Percentiles rank a stretch among this genome's conserved stretches.
These are phyloP conservation scores for Clamator glandarius DNA, from an alignment of 2,797 vertebrate genomes.

Conservation along the genomic window DNA sequence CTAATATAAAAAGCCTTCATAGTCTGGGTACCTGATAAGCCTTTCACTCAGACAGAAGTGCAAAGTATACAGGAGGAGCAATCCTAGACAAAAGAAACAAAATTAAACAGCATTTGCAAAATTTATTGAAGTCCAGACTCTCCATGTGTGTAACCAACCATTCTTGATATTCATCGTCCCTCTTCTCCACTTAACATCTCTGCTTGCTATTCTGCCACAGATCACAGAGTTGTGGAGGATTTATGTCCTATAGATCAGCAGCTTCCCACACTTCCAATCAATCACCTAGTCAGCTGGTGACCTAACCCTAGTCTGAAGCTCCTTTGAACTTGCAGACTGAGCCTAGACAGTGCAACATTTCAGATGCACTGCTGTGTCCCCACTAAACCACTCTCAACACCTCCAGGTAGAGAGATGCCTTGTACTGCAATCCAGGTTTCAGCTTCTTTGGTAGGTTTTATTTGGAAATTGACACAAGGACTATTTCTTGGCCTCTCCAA, in stretches of 20 bases:
- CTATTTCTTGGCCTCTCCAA: background rate
- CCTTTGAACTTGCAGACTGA: background rate
- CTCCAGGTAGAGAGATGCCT: background rate
- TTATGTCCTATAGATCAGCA: background rate
- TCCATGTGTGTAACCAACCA: accelerated
- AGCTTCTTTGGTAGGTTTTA: background rate
- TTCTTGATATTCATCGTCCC: background rate
- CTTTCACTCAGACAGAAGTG: background rate
- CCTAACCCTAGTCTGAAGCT: background rate
- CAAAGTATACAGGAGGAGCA: background rate
- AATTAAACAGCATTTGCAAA: background rate
- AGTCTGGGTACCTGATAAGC: accelerated
- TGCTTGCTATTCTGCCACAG: background rate
- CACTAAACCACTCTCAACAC: background rate
- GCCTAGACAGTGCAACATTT: background rate
- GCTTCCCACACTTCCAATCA: background rate
- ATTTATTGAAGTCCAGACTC: background rate
- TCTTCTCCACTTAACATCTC: background rate
- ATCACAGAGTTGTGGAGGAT: background rate
- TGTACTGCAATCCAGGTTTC: background rate
- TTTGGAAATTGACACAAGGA: background rate
- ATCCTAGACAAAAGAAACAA: background rate
- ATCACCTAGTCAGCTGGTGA: background rate
- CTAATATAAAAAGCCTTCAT: background rate
- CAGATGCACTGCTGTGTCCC: background rate